Evolutionary conservation across 2,113 vertebrate species (phyloP).

Genomic region (Passer domesticus): DNA sequence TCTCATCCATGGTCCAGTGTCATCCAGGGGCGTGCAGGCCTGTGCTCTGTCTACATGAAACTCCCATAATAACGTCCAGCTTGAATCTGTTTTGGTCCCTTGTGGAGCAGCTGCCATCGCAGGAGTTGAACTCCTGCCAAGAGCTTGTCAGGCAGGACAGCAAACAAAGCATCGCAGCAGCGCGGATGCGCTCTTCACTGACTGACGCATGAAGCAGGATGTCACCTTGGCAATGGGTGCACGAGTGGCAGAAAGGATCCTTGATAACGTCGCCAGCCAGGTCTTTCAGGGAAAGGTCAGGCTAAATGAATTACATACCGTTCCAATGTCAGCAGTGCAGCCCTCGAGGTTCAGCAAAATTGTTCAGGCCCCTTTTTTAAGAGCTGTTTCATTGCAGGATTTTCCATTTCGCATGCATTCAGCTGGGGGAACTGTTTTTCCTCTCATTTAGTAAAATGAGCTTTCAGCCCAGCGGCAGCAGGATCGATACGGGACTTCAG

Average conservation of each 20-base stretch:
- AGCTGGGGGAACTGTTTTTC: conserved; percentile 36
- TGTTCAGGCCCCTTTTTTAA: neutral
- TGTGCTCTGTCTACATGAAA: neutral
- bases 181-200: neutral
- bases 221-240: conserved; percentile 48
- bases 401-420: conserved; percentile 17
- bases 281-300: conserved; percentile 47
- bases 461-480: neutral
- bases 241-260: conserved; percentile 13
- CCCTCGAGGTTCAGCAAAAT: neutral
- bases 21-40: neutral
- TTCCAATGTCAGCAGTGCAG: neutral
- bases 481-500: conserved; percentile 47
- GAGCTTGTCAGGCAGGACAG: conserved; percentile 51
- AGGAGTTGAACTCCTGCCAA: conserved; percentile 55
- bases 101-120: neutral
- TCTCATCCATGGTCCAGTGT: neutral
- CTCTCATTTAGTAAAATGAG: conserved; percentile 61
- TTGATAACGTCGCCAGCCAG: neutral
- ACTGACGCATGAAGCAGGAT: conserved; percentile 31
- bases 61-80: neutral
- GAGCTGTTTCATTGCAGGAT: neutral
- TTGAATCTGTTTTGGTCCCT: conserved; percentile 17
- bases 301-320: conserved; percentile 15
- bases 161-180: conserved; percentile 50